Evolutionary conservation across 1,140 invertebrate species (phyloP), one percentile per base, ranked within the genome.

Genomic region (Drosophila paulistorum): DNA sequence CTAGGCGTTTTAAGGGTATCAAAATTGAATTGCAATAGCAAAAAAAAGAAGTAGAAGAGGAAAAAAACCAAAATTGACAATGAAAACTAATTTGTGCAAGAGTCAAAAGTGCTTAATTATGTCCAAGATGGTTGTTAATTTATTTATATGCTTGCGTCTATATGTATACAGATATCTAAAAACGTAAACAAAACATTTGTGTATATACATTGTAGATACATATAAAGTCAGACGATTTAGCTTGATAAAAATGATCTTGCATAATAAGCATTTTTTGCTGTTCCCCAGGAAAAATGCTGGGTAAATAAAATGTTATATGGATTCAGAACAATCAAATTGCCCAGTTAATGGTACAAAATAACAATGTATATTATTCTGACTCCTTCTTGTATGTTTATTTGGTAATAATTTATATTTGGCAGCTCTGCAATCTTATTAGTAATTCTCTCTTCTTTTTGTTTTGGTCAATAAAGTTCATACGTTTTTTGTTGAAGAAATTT

Each of bases 1-100:
- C 17, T 20, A 17, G 1, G 9, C 7, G 7, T 13, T 0, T 23
- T 11, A 20, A 23, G 45, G 17, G 45, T 51, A 51, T 23, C 45
- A 4, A 51, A 51, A 51, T 51, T 59, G 59, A 67, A 55, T 68
- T 57, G 71, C 55, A 64, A 60, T 23, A 62, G n/a, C 64, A 71
- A 75, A 58, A 30, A 35, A 48, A 71, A 23, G 13, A 59, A 64
- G 17, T 68, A 69, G 62, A 51, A 59, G 63, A 39, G 20, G 35
- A 62, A 62, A 39, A 39, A 39, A 42, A 62, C 39, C n/a, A 62
- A 39, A 23, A 39, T 30, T n/a, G 59, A 64, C 62, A 51, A 33
- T 48, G 14, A 33, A 14, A 64, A 64, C 42, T 51, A 59, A 67
- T 57, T 71, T 63, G 20, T 13, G 17, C 45, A 20, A 30, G 35